Evolutionary conservation across 2,797 vertebrate genomes (phyloP).

Genomic region (Nyctalus aviator): DNA sequence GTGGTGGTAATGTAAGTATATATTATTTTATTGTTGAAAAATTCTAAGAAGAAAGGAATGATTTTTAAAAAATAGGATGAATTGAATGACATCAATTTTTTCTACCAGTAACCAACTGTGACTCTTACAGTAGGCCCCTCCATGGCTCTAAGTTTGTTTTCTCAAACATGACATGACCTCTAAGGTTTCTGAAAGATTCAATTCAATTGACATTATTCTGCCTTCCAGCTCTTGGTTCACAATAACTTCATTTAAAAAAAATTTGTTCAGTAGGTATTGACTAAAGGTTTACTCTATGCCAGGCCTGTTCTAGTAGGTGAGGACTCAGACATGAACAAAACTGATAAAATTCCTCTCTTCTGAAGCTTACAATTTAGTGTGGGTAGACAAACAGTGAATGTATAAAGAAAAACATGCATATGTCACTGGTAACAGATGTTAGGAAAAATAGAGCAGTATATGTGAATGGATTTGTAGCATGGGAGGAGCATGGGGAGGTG

Average conservation of each 20-base stretch:
- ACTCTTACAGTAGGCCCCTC: background rate
- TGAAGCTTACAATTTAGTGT: background rate
- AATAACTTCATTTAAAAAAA: background rate
- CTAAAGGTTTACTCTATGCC: background rate
- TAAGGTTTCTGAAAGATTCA: background rate
- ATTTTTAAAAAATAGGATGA: background rate
- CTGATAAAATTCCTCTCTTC: background rate
- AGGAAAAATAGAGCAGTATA: background rate
- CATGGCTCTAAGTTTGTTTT: background rate
- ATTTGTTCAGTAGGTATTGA: conserved; percentile 18
- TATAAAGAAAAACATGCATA: background rate
- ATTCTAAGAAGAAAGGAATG: conserved; percentile 28
- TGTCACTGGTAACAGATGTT: background rate
- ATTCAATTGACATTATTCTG: background rate
- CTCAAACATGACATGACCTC: conserved; percentile 11
- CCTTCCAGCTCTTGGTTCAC: background rate
- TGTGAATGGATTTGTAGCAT: background rate
- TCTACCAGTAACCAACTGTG: background rate
- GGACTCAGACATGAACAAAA: conserved; percentile 11
- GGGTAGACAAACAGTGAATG: background rate
- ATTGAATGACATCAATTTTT: background rate
- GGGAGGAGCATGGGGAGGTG: background rate
- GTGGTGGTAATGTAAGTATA: background rate
- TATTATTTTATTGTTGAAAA: conserved; percentile 36
- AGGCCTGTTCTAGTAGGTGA: background rate